phyloP scores from a whole-genome alignment of 2,113 vertebrate species.

The Dryoscopus gambensis region DNA sequence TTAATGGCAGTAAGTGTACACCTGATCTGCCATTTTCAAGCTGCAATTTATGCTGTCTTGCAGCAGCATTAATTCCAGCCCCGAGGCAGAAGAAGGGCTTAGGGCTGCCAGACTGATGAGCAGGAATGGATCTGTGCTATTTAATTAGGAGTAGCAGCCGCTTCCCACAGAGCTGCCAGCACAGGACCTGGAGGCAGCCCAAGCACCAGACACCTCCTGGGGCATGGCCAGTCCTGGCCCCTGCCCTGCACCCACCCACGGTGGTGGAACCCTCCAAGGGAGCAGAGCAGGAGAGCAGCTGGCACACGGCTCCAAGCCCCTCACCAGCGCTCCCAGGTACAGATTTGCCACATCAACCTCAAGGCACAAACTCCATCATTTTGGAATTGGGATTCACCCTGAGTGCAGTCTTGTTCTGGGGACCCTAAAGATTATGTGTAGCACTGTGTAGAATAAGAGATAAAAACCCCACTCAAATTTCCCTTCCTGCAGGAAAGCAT shows the following conservation, averaged over 20 bases:
- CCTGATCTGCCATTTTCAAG: background rate
- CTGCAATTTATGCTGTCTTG: background rate
- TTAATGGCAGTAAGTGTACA: background rate
- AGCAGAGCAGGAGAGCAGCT: background rate
- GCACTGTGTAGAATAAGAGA: background rate
- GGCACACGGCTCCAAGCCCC: background rate
- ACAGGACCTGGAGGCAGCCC: background rate
- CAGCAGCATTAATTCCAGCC: background rate
- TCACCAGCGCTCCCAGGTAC: background rate
- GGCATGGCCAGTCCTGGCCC: background rate
- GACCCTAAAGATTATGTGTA: background rate
- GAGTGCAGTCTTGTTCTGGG: fast-evolving
- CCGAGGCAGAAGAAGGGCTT: background rate
- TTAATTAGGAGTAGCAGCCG: background rate
- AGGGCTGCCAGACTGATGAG: background rate
- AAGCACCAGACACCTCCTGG: fast-evolving
- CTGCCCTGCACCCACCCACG: fast-evolving
- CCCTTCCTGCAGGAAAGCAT: background rate
- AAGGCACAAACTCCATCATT: background rate
- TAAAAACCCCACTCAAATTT: background rate
- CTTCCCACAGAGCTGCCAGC: background rate
- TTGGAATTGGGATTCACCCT: background rate
- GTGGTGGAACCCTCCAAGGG: fast-evolving
- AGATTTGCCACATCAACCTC: background rate
- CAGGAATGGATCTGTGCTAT: background rate